Conservation (phyloP, 92 coral and sea anemone species). For the Epizoanthus stellaris region DNA sequence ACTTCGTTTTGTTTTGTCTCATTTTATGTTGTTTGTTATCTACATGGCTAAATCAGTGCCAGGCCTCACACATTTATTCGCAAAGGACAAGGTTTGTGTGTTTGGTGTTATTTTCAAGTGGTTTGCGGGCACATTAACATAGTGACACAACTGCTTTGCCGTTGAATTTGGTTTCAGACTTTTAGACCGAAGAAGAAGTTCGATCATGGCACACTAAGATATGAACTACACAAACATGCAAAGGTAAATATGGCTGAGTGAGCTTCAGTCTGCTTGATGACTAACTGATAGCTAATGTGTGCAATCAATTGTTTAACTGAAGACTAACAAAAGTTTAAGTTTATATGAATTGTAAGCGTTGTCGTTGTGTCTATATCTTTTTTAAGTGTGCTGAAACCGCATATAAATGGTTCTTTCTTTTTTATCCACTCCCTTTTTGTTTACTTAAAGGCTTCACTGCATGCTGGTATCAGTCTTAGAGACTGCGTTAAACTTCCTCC, state of each 20-base stretch:
- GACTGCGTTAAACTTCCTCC: constrained; percentile 94
- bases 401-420: not conserved
- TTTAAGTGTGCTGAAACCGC: not conserved
- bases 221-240: constrained; percentile 95
- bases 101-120: constrained; percentile 27
- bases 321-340: too few species aligned
- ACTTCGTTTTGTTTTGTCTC: constrained; percentile 24
- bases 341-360: not conserved
- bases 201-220: constrained; percentile 89
- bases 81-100: constrained; percentile 87
- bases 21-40: constrained; percentile 30
- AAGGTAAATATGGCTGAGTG: constrained; percentile 62
- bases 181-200: constrained; percentile 92
- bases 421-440: constrained; percentile 13
- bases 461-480: constrained; percentile 85
- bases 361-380: not conserved
- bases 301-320: not conserved
- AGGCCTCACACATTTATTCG: constrained; percentile 88
- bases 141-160: not conserved
- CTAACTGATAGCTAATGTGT: not conserved
- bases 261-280: not conserved
- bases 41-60: constrained; percentile 63
- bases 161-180: constrained; percentile 66
- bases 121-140: not conserved
- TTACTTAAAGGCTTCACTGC: constrained; percentile 82